Conservation (phyloP, 2,113 vertebrate species). For the Sphyrna mokarran region DNA sequence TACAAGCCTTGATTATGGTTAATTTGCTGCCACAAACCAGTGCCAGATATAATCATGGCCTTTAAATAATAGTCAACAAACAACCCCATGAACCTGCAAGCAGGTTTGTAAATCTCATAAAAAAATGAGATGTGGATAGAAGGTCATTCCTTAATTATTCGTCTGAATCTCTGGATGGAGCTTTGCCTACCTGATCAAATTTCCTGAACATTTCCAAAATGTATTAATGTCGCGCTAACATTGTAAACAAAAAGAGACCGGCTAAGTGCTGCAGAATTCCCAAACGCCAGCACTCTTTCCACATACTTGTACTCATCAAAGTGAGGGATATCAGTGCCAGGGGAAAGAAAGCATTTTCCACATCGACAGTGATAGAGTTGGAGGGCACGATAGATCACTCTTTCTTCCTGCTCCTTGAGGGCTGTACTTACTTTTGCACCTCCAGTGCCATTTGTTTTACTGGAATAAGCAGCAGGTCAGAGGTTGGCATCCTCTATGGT, state of each 20-base stretch:
- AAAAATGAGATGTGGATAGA: not conserved
- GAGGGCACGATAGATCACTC: too few relatives aligned
- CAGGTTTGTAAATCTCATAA: too few relatives aligned
- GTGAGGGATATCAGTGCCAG: not conserved
- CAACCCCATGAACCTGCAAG: not conserved
- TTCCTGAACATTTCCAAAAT: not conserved
- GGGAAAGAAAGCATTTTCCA: not conserved
- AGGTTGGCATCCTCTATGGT: not conserved
- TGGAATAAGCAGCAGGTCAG: not conserved
- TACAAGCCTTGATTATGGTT: not conserved
- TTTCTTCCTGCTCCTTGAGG: too few relatives aligned
- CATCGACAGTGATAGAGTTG: not conserved
- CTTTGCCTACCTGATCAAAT: not conserved
- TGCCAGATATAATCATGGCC: not conserved
- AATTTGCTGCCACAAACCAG: not conserved
- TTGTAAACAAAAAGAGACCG: not conserved
- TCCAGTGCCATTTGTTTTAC: not conserved
- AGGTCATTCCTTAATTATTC: not conserved
- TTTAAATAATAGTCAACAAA: not conserved
- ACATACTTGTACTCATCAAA: not conserved
- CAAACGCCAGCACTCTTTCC: not conserved
- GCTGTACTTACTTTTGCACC: too few relatives aligned
- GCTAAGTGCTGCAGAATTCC: not conserved
- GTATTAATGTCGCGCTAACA: not conserved
- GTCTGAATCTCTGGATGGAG: not conserved